Conservation (phyloP, 2,113 vertebrate species). For the Equus quagga region DNA sequence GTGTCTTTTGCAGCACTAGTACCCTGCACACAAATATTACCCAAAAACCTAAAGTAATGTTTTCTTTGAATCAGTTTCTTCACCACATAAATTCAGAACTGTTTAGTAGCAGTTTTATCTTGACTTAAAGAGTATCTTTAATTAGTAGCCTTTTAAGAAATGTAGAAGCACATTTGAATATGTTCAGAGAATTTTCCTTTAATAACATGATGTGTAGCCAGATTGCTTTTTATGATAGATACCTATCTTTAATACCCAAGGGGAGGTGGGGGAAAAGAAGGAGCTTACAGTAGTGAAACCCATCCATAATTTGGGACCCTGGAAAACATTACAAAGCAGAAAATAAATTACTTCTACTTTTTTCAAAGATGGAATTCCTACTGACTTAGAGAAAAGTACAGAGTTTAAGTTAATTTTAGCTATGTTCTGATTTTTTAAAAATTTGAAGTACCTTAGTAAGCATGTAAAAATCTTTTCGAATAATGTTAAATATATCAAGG, state of each 20-base stretch:
- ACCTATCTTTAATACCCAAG: neutral
- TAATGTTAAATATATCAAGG: conserved; percentile 6
- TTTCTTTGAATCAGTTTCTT: conserved; percentile 49
- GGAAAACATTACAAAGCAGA: conserved; percentile 1
- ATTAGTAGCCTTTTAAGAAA: neutral
- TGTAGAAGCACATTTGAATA: neutral
- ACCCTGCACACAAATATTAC: neutral
- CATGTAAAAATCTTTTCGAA: conserved; percentile 21
- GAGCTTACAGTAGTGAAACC: neutral
- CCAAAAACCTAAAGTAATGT: neutral
- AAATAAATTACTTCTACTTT: neutral
- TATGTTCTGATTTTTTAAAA: neutral
- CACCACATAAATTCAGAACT: neutral
- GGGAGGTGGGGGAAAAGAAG: neutral
- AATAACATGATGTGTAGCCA: neutral
- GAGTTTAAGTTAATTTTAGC: neutral
- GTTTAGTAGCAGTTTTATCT: neutral
- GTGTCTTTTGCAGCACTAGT: neutral
- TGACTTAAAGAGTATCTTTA: conserved; percentile 15
- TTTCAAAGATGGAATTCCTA: neutral
- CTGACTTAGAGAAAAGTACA: neutral
- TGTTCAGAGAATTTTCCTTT: neutral
- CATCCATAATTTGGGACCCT: neutral
- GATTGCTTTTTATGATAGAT: neutral
- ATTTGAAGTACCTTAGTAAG: neutral